Evolutionary conservation across 2,888 invertebrate species (phyloP).

Genomic region (Drosophila formosana): DNA sequence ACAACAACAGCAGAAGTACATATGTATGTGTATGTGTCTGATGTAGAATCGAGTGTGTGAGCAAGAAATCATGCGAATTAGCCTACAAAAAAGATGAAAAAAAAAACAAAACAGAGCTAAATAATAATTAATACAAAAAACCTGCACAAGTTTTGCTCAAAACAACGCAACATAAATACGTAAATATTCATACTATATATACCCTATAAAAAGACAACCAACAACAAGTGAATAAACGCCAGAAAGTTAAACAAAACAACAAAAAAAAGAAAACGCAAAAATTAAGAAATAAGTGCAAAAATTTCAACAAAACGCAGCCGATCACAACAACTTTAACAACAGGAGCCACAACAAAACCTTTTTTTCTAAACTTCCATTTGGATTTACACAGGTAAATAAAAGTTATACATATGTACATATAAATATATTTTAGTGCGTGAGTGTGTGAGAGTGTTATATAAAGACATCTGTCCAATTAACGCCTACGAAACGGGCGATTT

Average conservation of each 20-base stretch:
- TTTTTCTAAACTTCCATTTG: constrained; percentile 32
- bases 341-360: constrained; percentile 33
- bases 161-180: constrained; percentile 34
- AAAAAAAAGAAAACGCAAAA: constrained; percentile 9
- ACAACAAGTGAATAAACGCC: constrained; percentile 17
- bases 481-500: constrained; percentile 19
- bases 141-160: constrained; percentile 70
- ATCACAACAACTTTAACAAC: constrained; percentile 25
- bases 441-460: constrained; percentile 9
- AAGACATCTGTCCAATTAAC: constrained; percentile 37
- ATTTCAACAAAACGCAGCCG: constrained; percentile 30
- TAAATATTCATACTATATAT: constrained; percentile 25
- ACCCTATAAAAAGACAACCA: constrained; percentile 22
- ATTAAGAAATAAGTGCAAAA: constrained; percentile 45
- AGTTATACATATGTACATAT: background rate
- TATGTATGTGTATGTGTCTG: constrained; percentile 22
- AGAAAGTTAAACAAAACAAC: constrained; percentile 17
- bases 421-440: background rate
- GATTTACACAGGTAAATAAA: constrained; percentile 65
- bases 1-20: constrained; percentile 25
- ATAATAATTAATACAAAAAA: constrained; percentile 49
- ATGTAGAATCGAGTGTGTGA: constrained; percentile 46
- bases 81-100: constrained; percentile 12
- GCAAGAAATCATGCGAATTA: constrained; percentile 65
- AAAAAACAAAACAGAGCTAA: constrained; percentile 42